Base-by-base conservation (phyloP, 1,140 invertebrate species). In the Belonocnema kinseyi region DNA sequence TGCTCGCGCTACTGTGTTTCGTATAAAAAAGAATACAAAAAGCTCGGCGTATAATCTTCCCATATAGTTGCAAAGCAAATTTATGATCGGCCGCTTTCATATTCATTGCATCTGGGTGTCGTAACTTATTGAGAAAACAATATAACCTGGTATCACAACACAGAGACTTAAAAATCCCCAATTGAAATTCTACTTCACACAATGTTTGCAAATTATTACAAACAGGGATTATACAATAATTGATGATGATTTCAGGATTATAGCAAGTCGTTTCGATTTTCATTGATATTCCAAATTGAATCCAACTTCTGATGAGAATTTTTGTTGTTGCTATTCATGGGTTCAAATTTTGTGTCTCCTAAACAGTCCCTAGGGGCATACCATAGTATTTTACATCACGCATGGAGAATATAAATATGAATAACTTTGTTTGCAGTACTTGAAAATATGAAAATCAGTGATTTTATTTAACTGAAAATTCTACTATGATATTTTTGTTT, bases 111-210 rank as follows among this genome's bases (percentile, higher is more conserved):
- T 40, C 61, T 40, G 61, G 61, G 61, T 33, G 61, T 66, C 40
- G 33, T 66, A 66, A 66, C 13, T 66, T 66, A 66, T 66, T 66
- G 33, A 66, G 61, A 66, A 66, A 66, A 66, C 61, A 66, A n/a
- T 66, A 33, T 33, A 66, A 66, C 26, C 40, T 33, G 6, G 40
- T 66, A 66, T 66, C 26, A 66, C 33, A 66, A 66, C 61, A 66
- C 61, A 66, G 46, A n/a, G 26, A 66, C 33, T 66, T 66, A 8
- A 2, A 66, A 66, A 66, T 66, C 16, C 16, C 3, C 14, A 10
- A 6, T 40, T 14, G 16, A 66, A 66, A 16, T 40, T 40, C 14
- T 14, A n/a, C 26, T 8, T 40, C 14, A 33, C 6, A 16, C 33
- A 11, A 5, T 16, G n/a, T 54, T 13, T 46, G 33, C 33, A 40